Evolutionary conservation across 2,888 invertebrate species (phyloP), one percentile per base, ranked within the genome.

Genomic region (Thumatha senex): DNA sequence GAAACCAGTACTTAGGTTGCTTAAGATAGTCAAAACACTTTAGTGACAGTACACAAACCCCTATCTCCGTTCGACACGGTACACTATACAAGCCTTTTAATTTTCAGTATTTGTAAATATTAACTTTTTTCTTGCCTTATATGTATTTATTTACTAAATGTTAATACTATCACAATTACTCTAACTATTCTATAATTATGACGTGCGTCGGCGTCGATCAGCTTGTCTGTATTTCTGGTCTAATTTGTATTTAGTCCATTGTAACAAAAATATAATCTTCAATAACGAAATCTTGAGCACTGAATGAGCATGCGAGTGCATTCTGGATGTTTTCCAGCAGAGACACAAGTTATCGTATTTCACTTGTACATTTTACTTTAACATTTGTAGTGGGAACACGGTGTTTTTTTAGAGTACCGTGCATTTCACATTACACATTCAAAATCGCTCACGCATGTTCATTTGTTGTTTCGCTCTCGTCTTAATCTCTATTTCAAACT

Each of bases 241-340:
- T 76, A 72, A 72, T 74, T 63, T 74, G 77, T 80, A 77, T 79
- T 73, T 81, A 81, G 80, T 68, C 64, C 69, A 75, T 67, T 74
- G 61, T 80, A 78, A 76, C 72, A 80, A 66, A 59, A 70, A 56
- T 70, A 64, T 70, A 72, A 70, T 70, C 64, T 69, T 70, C 61
- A 70, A 65, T 70, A 72, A 74, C 64, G 56, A 65, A 66, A 62
- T 70, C 63, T 72, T 56, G 57, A 77, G 76, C 86, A 89, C 80
- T 82, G 75, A 80, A 86, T 86, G 86, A 84, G 89, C 89, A 90
- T 91, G 89, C 81, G 82, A 73, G 82, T 80, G 84, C 84, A 86
- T 56, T 63, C 66, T 69, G 64, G 55, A 69, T 58, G 60, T 63
- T 67, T 63, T 63, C 63, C 59, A 70, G 63, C 53, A 58, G 49